A percentile compares a stretch with the other conserved stretches of the same genome.
Evolutionary conservation across 2,113 vertebrate genomes (phyloP).

Genomic region (Rhinolophus sinicus): DNA sequence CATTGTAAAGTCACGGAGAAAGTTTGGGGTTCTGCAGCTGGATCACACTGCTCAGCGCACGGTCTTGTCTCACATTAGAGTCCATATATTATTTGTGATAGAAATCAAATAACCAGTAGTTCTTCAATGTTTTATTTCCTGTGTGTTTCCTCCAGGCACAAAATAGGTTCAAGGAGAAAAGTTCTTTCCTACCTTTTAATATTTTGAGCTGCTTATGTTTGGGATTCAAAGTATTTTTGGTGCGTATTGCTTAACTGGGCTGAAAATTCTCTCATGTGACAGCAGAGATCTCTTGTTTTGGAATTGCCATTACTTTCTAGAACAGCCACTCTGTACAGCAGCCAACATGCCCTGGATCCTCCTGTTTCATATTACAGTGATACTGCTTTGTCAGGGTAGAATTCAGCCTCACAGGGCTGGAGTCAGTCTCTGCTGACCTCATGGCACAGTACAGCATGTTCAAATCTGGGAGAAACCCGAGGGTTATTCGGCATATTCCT

Average conservation of each 20-base stretch:
- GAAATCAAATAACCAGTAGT: slow-evolving; percentile 18
- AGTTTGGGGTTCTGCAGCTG: background rate
- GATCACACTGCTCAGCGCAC: background rate
- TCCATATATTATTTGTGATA: background rate
- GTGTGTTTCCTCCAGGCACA: slow-evolving; percentile 19
- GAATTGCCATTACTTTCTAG: slow-evolving; percentile 83
- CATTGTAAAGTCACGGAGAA: slow-evolving; percentile 5
- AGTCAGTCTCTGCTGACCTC: slow-evolving; percentile 58
- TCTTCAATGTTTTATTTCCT: slow-evolving; percentile 47
- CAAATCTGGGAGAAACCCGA: slow-evolving; percentile 46
- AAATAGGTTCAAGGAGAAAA: slow-evolving; percentile 10
- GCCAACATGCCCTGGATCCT: slow-evolving; percentile 82
- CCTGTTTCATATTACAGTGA: slow-evolving; percentile 82
- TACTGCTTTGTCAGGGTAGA: slow-evolving; percentile 82
- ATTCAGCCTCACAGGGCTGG: slow-evolving; percentile 68
- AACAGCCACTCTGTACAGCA: slow-evolving; percentile 72
- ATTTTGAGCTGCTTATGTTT: slow-evolving; percentile 64
- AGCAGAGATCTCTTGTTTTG: slow-evolving; percentile 75
- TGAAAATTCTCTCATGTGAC: slow-evolving; percentile 73
- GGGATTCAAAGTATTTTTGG: slow-evolving; percentile 78
- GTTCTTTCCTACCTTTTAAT: slow-evolving; percentile 32
- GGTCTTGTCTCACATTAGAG: background rate
- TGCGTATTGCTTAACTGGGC: slow-evolving; percentile 59
- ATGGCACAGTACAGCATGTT: slow-evolving; percentile 72
- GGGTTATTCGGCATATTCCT: slow-evolving; percentile 33